These are phyloP conservation scores for Whitmania pigra DNA, from an alignment of 1,140 invertebrate species.

Conservation along the genomic window DNA sequence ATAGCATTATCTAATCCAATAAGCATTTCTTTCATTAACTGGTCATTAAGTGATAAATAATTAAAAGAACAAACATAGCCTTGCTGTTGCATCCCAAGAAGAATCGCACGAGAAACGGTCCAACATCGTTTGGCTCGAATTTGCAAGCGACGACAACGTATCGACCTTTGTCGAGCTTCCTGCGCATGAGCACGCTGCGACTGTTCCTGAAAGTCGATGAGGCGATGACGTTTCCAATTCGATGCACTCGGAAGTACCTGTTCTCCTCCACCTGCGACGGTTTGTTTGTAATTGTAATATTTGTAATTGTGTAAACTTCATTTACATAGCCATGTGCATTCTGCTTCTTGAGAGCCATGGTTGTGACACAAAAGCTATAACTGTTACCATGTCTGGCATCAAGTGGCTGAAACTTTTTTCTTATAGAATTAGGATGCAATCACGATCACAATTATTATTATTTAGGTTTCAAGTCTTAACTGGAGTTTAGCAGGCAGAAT, in stretches of 20 bases:
- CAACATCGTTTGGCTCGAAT: constrained; percentile 48
- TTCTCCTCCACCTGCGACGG: constrained; percentile 50
- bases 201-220: constrained; percentile 48
- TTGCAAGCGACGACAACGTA: constrained; percentile 55
- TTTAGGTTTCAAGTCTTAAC: too few relatives aligned
- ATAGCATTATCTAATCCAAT: too few relatives aligned
- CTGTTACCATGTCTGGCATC: too few relatives aligned
- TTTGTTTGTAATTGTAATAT: background rate
- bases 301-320: background rate
- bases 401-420: too few relatives aligned
- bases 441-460: too few relatives aligned
- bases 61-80: constrained; percentile 33
- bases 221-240: constrained; percentile 27
- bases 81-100: constrained; percentile 42
- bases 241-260: constrained; percentile 29
- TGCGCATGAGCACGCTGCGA: constrained; percentile 45
- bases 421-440: too few relatives aligned
- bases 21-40: too few relatives aligned
- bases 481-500: too few relatives aligned
- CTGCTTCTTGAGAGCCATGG: too few relatives aligned
- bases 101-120: constrained; percentile 49
- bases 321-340: too few relatives aligned
- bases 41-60: too few relatives aligned
- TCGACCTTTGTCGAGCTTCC: constrained; percentile 46
- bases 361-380: background rate